Evolutionary conservation across 2,888 invertebrate species (phyloP).

Genomic region (Troilus luridus): DNA sequence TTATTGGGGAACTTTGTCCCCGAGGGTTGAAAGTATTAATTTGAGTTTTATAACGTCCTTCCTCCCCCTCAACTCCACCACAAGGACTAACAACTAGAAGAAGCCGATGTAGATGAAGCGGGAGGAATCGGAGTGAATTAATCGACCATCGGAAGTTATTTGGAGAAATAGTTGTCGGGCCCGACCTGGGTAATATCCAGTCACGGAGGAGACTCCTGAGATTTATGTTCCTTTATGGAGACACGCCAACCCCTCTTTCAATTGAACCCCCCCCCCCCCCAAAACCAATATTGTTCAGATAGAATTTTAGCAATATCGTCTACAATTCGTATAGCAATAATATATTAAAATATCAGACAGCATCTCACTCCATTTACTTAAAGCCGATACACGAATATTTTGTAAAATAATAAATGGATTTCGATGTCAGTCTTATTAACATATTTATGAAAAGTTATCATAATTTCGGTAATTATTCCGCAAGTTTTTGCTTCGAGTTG

Average conservation of each 20-base stretch:
- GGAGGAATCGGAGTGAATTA: constrained; percentile 16
- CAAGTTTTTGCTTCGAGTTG: no score
- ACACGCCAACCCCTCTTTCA: background rate
- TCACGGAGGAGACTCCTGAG: background rate
- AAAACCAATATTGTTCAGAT: background rate
- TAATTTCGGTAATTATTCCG: no score
- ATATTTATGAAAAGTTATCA: no score
- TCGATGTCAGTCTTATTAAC: no score
- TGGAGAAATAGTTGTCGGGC: constrained; percentile 29
- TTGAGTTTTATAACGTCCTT: background rate
- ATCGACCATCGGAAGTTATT: constrained; percentile 37
- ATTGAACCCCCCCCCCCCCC: background rate
- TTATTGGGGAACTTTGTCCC: constrained; percentile 47
- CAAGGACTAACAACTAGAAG: background rate
- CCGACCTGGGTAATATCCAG: background rate
- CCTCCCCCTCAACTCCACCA: background rate
- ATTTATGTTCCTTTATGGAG: constrained; percentile 23
- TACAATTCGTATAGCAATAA: no score
- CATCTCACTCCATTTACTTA: no score
- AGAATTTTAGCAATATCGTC: background rate
- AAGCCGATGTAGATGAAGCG: constrained; percentile 10
- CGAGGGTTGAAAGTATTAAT: constrained; percentile 33
- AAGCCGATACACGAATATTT: no score
- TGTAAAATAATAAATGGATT: no score
- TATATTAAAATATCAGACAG: no score